phyloP scores from a whole-genome alignment of 2,888 invertebrate genomes.

The Eristalis arbustorum region DNA sequence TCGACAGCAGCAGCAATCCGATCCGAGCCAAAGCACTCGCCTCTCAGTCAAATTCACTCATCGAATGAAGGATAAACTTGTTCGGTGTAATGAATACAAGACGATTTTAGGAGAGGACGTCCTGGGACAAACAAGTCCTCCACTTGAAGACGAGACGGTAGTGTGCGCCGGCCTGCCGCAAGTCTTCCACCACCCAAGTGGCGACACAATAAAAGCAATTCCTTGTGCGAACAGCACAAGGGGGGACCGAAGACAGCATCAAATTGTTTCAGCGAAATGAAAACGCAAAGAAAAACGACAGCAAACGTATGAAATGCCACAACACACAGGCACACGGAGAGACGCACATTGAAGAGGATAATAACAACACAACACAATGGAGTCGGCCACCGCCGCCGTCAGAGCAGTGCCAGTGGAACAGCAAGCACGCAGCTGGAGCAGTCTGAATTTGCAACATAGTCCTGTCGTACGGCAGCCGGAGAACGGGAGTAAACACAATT shows the following conservation, averaged over 20 bases:
- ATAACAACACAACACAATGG: slow-evolving; percentile 28
- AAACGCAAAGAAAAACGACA: slow-evolving; percentile 24
- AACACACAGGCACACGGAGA: background rate
- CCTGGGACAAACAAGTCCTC: slow-evolving; percentile 51
- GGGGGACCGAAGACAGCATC: slow-evolving; percentile 3
- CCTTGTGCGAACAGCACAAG: background rate
- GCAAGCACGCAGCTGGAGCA: slow-evolving; percentile 47
- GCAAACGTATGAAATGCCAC: slow-evolving; percentile 20
- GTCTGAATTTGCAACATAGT: slow-evolving; percentile 36
- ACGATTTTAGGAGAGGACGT: slow-evolving; percentile 62
- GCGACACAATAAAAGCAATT: slow-evolving; percentile 33
- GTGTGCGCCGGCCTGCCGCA: background rate
- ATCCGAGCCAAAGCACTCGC: slow-evolving; percentile 16
- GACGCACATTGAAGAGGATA: slow-evolving; percentile 16
- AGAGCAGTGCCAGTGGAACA: slow-evolving; percentile 14
- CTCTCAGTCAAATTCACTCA: slow-evolving; percentile 60
- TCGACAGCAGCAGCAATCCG: background rate
- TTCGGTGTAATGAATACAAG: slow-evolving; percentile 69
- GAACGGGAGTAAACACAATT: slow-evolving; percentile 13
- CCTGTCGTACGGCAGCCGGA: background rate
- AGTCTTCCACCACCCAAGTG: slow-evolving; percentile 39
- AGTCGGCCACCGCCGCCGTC: slow-evolving; percentile 12
- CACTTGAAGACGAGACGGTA: background rate
- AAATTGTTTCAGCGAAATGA: slow-evolving; percentile 34
- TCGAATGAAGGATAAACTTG: slow-evolving; percentile 67